Evolutionary conservation across 2,797 vertebrate species (phyloP), one percentile per base, ranked within the genome.

Genomic region (Syngnathus acus): DNA sequence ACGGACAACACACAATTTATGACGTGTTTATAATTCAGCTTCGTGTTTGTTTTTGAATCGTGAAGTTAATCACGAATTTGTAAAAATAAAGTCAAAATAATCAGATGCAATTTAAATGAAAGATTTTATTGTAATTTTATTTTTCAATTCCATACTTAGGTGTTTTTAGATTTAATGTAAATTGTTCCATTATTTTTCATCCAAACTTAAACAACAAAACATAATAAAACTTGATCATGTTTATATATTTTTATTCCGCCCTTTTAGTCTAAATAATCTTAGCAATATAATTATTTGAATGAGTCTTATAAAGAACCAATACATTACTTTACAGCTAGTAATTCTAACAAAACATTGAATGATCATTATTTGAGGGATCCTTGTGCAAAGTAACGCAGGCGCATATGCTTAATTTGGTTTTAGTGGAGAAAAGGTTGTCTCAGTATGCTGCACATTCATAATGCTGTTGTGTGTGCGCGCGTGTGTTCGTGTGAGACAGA

Each of bases 371-470:
- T 32, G 32, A 32, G 32, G 32, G 32, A 32, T 32, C 14, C 13
- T 37, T 7, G 26, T 16, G 14, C 32, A 57, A 14, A 21, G n/a
- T 9, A 21, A 42, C 32, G 61, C 38, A 77, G 76, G 82, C 80
- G 84, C 83, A 87, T 89, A 90, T 62, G 86, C 92, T 90, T 89
- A 90, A 91, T 92, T 79, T 88, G 89, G 89, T 92, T 90, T 54
- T 91, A 88, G 81, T 89, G 68, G 11, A 82, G 86, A 88, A 84
- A 89, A 89, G 88, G 87, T 87, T 74, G 85, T 13, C 23, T 55
- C 89, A 89, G 89, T 88, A 78, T 86, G 91, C 70, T n/a, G 79
- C 88, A 65, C 43, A 40, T 53, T 83, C 69, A 76, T 68, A 73
- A 77, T 84, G 13, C 10, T 32, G 26, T 32, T 5, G 26, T 32